These are phyloP conservation scores for Lithophane semibrunnea DNA, from an alignment of 2,888 invertebrate genomes.

Conservation along the genomic window DNA sequence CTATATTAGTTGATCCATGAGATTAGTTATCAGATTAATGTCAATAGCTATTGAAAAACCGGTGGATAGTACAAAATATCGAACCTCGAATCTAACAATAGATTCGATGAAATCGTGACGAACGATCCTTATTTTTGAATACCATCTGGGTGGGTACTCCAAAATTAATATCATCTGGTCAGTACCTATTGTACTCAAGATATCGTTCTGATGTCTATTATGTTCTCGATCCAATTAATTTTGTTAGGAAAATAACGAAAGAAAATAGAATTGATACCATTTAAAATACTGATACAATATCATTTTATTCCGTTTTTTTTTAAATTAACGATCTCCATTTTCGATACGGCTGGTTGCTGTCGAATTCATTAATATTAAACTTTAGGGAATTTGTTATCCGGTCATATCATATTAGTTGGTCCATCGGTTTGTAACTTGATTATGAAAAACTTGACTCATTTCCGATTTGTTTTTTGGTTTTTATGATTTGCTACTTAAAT, in stretches of 20 bases:
- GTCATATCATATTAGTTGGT: conserved; percentile 15
- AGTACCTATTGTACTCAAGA: conserved; percentile 32
- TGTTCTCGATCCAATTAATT: conserved; percentile 26
- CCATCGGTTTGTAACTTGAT: conserved; percentile 4
- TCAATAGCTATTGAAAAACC: background rate
- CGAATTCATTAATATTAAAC: conserved; percentile 26
- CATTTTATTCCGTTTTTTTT: conserved; percentile 15
- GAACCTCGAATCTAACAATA: conserved; percentile 1
- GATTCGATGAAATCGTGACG: background rate
- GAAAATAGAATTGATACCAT: conserved; percentile 12
- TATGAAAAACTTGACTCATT: background rate
- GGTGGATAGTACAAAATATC: background rate
- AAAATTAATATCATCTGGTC: conserved; percentile 26
- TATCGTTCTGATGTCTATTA: conserved; percentile 16
- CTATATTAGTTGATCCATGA: background rate
- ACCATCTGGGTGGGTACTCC: background rate
- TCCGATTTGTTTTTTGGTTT: background rate
- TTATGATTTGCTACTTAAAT: background rate
- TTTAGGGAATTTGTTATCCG: conserved; percentile 10
- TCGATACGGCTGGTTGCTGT: background rate
- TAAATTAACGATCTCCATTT: conserved; percentile 14
- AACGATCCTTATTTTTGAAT: background rate
- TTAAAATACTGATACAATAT: conserved; percentile 21
- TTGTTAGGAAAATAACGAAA: conserved; percentile 9
- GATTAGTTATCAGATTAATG: background rate